Percentiles rank a stretch among this genome's conserved stretches.
Conservation (phyloP, 2,888 invertebrate species). For the Aleiodes leptofemur region DNA sequence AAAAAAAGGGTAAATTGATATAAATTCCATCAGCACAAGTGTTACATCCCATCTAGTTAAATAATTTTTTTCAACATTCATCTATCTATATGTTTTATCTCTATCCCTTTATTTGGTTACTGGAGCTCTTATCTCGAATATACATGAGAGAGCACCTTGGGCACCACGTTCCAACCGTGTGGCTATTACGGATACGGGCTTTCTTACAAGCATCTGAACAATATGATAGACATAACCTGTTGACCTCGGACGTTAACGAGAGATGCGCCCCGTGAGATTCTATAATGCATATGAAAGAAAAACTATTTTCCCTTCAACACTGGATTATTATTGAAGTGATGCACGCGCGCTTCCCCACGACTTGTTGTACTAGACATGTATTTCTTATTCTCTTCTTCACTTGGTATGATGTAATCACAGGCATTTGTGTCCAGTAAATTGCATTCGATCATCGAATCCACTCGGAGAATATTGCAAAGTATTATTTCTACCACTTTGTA, state of each 20-base stretch:
- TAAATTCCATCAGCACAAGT: constrained; percentile 36
- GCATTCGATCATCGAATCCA: constrained; percentile 61
- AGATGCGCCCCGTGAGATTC: constrained; percentile 54
- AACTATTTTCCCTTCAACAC: constrained; percentile 25
- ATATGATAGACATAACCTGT: constrained; percentile 68
- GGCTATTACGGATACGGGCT: constrained; percentile 47
- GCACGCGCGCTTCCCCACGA: constrained; percentile 30
- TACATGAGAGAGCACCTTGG: constrained; percentile 37
- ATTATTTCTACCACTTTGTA: too few species aligned
- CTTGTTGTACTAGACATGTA: constrained; percentile 37
- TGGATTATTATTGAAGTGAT: constrained; percentile 20
- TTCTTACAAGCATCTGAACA: constrained; percentile 57
- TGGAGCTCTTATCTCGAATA: constrained; percentile 55
- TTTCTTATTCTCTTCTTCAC: constrained; percentile 36
- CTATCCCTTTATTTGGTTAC: constrained; percentile 63
- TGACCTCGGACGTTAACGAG: constrained; percentile 69
- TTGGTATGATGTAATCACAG: constrained; percentile 64
- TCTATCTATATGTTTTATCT: constrained; percentile 41
- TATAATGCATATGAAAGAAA: constrained; percentile 43
- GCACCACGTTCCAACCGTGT: constrained; percentile 37
- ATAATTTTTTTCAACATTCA: constrained; percentile 25
- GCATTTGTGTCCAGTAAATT: constrained; percentile 67
- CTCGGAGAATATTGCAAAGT: not conserved
- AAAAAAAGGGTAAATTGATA: constrained; percentile 21
- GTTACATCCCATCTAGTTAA: constrained; percentile 30